Evolutionary conservation across 2,113 vertebrate genomes (phyloP).

Genomic region (Choloepus hoffmanni): DNA sequence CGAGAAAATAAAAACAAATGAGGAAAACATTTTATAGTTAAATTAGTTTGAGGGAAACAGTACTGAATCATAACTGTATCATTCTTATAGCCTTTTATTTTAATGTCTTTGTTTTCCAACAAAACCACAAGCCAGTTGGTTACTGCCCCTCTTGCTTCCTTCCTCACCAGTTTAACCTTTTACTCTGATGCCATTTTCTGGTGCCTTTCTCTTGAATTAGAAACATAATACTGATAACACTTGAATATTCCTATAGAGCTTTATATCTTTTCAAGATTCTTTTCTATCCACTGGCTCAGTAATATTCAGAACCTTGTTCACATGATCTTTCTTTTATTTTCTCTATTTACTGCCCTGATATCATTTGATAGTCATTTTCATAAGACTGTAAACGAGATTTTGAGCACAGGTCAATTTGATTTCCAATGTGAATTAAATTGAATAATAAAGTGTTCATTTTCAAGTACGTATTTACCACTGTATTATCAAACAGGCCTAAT

Average conservation of each 20-base stretch:
- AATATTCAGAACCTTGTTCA: neutral
- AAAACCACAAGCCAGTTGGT: constrained; percentile 52
- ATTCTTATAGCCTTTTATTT: constrained; percentile 43
- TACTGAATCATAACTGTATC: constrained; percentile 66
- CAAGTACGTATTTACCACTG: constrained; percentile 14
- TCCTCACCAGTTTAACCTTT: constrained; percentile 54
- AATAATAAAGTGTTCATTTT: neutral
- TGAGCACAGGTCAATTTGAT: constrained; percentile 32
- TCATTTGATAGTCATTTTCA: neutral
- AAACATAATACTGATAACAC: neutral
- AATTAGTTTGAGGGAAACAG: constrained; percentile 71
- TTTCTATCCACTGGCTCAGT: neutral
- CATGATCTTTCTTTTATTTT: neutral
- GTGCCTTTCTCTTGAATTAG: constrained; percentile 17
- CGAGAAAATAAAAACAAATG: constrained; percentile 79
- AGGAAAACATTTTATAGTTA: constrained; percentile 79
- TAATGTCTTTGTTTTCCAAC: constrained; percentile 64
- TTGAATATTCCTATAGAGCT: neutral
- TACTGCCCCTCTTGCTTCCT: neutral
- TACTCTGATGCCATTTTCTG: constrained; percentile 36
- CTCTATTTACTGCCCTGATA: neutral
- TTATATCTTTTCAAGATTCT: neutral
- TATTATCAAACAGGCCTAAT: constrained; percentile 26
- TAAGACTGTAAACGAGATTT: neutral
- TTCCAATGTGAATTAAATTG: neutral